Evolutionary conservation across 2,113 vertebrate species (phyloP).

Genomic region (Merops nubicus): DNA sequence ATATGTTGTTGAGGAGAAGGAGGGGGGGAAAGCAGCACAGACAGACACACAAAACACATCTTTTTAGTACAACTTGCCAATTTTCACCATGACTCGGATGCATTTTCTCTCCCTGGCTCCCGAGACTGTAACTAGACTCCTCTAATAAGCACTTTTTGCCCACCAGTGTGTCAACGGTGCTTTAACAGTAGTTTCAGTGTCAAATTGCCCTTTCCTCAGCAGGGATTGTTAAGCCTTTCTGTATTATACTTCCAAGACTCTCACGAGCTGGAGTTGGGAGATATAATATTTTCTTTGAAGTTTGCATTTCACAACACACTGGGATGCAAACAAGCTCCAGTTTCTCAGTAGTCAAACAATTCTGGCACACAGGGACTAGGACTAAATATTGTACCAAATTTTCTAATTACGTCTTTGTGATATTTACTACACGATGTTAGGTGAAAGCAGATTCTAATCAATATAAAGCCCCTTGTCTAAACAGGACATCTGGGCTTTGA

Average conservation of each 20-base stretch:
- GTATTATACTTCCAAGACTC: constrained; percentile 81
- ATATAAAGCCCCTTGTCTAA: constrained; percentile 70
- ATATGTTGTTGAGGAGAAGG: constrained; percentile 11
- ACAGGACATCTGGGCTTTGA: constrained; percentile 74
- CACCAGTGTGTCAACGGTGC: constrained; percentile 75
- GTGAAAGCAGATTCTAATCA: constrained; percentile 72
- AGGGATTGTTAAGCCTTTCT: constrained; percentile 81
- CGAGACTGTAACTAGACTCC: constrained; percentile 63
- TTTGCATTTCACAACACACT: constrained; percentile 79
- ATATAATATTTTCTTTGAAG: constrained; percentile 86
- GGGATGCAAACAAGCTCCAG: constrained; percentile 80
- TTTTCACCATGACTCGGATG: constrained; percentile 42
- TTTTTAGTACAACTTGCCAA: constrained; percentile 63
- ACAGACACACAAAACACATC: not conserved
- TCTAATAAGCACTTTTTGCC: constrained; percentile 78
- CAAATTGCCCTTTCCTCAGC: constrained; percentile 83
- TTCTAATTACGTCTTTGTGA: constrained; percentile 78
- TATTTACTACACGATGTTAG: constrained; percentile 66
- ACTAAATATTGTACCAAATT: constrained; percentile 75
- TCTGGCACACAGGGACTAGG: constrained; percentile 73
- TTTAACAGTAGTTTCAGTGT: constrained; percentile 80
- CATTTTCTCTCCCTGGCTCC: constrained; percentile 55
- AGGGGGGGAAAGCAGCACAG: not conserved
- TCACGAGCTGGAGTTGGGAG: constrained; percentile 82
- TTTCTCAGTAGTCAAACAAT: constrained; percentile 78